Evolutionary conservation across 2,113 vertebrate genomes (phyloP).

Genomic region (Vidua chalybeata): DNA sequence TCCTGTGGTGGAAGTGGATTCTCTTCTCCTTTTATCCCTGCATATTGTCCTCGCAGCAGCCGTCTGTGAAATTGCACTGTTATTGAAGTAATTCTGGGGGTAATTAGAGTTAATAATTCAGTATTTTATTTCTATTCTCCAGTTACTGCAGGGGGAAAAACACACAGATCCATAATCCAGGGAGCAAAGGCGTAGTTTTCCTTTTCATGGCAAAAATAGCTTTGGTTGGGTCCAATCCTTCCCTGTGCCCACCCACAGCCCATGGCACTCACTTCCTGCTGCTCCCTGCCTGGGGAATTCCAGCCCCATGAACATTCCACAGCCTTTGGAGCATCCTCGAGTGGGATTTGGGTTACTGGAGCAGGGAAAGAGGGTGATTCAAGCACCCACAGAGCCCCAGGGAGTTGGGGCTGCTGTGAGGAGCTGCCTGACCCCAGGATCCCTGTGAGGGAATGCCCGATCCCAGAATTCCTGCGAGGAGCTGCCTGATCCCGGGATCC

Average conservation of each 20-base stretch:
- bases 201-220: conserved; percentile 42
- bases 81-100: conserved; percentile 77
- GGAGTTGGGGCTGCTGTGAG: not conserved
- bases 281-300: not conserved
- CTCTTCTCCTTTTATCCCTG: conserved; percentile 70
- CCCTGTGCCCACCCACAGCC: conserved; percentile 5
- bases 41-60: conserved; percentile 73
- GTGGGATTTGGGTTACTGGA: not conserved
- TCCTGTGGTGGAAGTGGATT: conserved; percentile 73
- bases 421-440: rapidly evolving
- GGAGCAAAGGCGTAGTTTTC: conserved; percentile 10
- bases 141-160: conserved; percentile 66
- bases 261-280: not conserved
- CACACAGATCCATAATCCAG: conserved; percentile 41
- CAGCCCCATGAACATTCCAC: rapidly evolving
- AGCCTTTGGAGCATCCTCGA: rapidly evolving
- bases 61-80: conserved; percentile 74
- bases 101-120: conserved; percentile 78
- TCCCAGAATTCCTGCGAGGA: not conserved
- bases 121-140: conserved; percentile 75
- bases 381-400: not conserved
- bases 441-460: rapidly evolving
- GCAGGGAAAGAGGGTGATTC: not conserved
- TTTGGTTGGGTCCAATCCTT: not conserved
- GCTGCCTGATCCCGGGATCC: not conserved